Percentiles rank a stretch among this genome's conserved stretches.
Conservation (phyloP, 2,888 invertebrate species). For the Mesorhabditis sp. region DNA sequence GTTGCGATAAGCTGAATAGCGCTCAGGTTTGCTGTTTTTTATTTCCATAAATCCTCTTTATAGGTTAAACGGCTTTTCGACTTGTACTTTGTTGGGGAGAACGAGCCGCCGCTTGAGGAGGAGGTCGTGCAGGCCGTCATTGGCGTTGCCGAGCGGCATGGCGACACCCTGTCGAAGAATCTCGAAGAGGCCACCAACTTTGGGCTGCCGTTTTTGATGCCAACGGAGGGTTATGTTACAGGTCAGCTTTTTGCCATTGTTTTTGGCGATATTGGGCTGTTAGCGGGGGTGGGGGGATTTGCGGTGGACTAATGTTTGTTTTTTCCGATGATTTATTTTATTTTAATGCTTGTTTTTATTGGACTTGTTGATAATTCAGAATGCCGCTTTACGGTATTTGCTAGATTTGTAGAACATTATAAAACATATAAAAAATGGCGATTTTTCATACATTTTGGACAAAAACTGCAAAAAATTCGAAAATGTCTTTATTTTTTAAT, state of each 20-base stretch:
- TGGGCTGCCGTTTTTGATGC: constrained; percentile 83
- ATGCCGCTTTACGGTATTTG: constrained; percentile 7
- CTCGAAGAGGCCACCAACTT: constrained; percentile 82
- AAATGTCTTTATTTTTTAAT: background rate
- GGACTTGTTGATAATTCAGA: constrained; percentile 6
- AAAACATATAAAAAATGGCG: background rate
- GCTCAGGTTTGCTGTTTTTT: constrained; percentile 67
- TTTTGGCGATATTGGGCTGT: no score
- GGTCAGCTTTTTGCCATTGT: constrained; percentile 19
- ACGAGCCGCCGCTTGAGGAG: constrained; percentile 63
- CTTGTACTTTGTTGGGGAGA: constrained; percentile 68
- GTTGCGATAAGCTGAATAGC: constrained; percentile 94
- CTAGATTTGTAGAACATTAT: no score
- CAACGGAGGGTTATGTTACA: constrained; percentile 89
- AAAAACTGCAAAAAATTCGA: constrained; percentile 7
- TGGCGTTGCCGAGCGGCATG: constrained; percentile 61
- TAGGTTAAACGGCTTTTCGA: constrained; percentile 63
- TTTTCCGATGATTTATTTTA: background rate
- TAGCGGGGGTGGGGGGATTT: no score
- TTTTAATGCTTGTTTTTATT: background rate
- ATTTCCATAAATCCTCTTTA: background rate
- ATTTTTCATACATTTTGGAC: background rate
- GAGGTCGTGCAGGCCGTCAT: constrained; percentile 66
- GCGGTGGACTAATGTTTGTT: no score
- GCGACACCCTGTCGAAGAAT: constrained; percentile 79